A percentile compares a stretch with the other conserved stretches of the same genome.
Conservation (phyloP, 37 sponge, comb jelly and placozoan genomes). For the Hexactinellida sp. region DNA sequence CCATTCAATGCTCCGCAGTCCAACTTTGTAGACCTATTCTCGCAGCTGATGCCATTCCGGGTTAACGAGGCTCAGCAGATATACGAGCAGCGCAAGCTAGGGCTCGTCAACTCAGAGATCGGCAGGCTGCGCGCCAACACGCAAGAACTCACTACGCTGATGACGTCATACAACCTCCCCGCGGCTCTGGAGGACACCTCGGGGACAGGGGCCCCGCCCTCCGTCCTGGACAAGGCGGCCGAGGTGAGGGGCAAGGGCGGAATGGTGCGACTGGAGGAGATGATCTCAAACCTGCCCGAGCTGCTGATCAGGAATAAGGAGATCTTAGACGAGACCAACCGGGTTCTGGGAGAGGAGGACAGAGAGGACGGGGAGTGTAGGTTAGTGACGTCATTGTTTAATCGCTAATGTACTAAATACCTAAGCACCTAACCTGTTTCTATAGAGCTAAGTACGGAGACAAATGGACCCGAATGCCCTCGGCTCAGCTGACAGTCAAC, state of each 20-base stretch:
- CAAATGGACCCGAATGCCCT: constrained; percentile 69
- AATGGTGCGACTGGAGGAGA: constrained; percentile 28
- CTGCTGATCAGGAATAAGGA: constrained; percentile 68
- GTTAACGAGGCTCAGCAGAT: constrained; percentile 50
- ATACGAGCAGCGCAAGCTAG: constrained; percentile 45
- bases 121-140: constrained; percentile 58
- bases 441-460: constrained; percentile 57
- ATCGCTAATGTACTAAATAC: not conserved
- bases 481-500: constrained; percentile 46
- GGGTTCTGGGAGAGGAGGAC: constrained; percentile 80
- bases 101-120: constrained; percentile 49
- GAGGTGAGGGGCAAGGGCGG: constrained; percentile 46
- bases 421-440: no score
- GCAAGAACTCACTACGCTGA: constrained; percentile 42
- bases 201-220: constrained; percentile 65
- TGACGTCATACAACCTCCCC: constrained; percentile 76
- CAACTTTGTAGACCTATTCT: constrained; percentile 72
- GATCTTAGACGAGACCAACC: constrained; percentile 57
- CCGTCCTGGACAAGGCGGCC: constrained; percentile 69
- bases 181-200: constrained; percentile 82
- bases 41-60: constrained; percentile 59
- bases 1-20: constrained; percentile 46
- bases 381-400: not conserved
- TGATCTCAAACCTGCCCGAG: constrained; percentile 57
- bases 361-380: constrained; percentile 41